A percentile compares a stretch with the other conserved stretches of the same genome.
These are phyloP conservation scores for Callaeas wilsoni DNA, from an alignment of 2,113 vertebrate species.

Conservation along the genomic window DNA sequence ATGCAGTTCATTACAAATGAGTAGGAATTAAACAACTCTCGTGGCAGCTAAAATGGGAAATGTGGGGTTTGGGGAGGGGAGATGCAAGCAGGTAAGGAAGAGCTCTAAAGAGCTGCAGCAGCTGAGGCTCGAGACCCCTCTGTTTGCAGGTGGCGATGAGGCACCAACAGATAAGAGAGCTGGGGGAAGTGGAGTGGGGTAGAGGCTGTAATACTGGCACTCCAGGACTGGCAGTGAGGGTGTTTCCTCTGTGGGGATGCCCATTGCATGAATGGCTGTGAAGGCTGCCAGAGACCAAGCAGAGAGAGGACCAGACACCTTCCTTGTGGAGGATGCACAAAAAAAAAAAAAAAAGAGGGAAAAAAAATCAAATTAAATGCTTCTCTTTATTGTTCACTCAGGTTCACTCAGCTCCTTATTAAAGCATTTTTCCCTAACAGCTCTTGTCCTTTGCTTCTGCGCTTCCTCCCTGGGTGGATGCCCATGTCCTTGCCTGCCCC, in stretches of 20 bases:
- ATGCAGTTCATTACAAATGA: not conserved
- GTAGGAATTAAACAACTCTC: not conserved
- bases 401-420: not conserved
- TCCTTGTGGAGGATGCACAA: not conserved
- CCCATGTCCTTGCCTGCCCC: not conserved
- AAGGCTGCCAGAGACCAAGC: fast-evolving
- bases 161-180: not conserved
- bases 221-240: not conserved
- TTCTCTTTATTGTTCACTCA: not conserved
- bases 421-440: not conserved
- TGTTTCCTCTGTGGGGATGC: not conserved
- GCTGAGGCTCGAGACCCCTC: not conserved
- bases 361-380: not conserved
- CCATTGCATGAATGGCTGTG: not conserved
- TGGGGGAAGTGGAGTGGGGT: not conserved
- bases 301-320: not conserved
- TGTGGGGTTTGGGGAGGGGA: not conserved
- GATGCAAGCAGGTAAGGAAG: not conserved
- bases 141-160: not conserved
- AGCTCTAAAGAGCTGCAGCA: not conserved
- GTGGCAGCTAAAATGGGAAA: not conserved
- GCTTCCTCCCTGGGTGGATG: not conserved
- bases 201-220: not conserved
- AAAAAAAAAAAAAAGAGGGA: not conserved
- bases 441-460: not conserved